Evolutionary conservation across 2,888 invertebrate genomes (phyloP).

Genomic region (Adineta ricciae): DNA sequence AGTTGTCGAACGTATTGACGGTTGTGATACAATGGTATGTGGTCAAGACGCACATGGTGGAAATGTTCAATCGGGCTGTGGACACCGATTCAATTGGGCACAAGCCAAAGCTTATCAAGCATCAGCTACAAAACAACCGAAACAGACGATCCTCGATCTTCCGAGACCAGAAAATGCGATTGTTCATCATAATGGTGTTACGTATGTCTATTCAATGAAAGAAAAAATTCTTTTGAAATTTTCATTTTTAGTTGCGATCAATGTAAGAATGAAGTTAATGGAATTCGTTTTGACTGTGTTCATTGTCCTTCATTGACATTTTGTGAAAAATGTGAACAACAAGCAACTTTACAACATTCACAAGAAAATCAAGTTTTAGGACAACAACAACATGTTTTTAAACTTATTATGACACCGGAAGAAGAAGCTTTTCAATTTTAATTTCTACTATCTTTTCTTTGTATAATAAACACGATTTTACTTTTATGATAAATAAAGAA

Average conservation of each 20-base stretch:
- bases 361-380: neutral
- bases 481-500: too few species aligned
- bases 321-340: slow-evolving; percentile 21
- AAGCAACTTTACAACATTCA: neutral
- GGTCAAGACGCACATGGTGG: slow-evolving; percentile 15
- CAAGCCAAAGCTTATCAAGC: neutral
- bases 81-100: neutral
- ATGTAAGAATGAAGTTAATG: neutral
- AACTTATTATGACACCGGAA: neutral
- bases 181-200: slow-evolving; percentile 7
- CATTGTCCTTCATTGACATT: slow-evolving; percentile 10
- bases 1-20: neutral
- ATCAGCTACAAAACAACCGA: neutral
- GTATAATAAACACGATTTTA: too few species aligned
- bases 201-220: too few species aligned
- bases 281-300: slow-evolving; percentile 14
- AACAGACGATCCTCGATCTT: neutral
- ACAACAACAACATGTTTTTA: slow-evolving; percentile 16
- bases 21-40: slow-evolving; percentile 13
- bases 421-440: neutral
- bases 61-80: neutral
- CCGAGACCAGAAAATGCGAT: neutral
- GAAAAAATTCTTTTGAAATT: too few species aligned
- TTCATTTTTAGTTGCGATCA: neutral
- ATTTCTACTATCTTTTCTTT: neutral